Base-by-base conservation (phyloP, 2,113 vertebrate species). In the Paralichthys olivaceus region DNA sequence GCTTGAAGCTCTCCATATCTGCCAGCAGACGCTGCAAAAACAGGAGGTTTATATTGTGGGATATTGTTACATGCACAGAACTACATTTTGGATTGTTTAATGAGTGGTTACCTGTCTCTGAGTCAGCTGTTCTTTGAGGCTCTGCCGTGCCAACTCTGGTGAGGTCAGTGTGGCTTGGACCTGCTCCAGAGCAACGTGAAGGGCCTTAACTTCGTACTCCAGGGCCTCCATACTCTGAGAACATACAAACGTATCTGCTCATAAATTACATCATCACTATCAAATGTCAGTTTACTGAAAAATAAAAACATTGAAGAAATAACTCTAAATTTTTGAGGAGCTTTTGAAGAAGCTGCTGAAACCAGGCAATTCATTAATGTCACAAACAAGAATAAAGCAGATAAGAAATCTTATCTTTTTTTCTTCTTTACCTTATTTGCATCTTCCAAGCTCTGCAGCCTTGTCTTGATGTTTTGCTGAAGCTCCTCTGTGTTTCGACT, bases 1-100 rank as follows among this genome's bases (percentile, higher is more conserved):
- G 97, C 92, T 99, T 99, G 77, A 99, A 94, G 0, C 93, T 94
- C 90, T 99, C 97, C 96, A 99, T 98, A 84, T 98, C 96, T 0
- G 94, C 95, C 81, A 99, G 72, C 1, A 99, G 83, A 32, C 95
- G 96, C 98, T 99, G 92, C 1, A 60, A 43, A 69, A 53, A 63
- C 32, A 45, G 4, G 8, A 20, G 28, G 49, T 69, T 71, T 26
- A 67, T 4, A 71, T 45, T 15, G 13, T 15, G 2, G 7, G 37
- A 15, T 12, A 0, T 23, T 7, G 45, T 37, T 12, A 58, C 25
- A 49, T 40, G 14, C 54, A 67, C 45, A 54, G 11, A 19, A 25
- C 1, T n/a, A 23, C 3, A 43, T 47, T 4, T 40, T 32, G 2
- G 20, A 60, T 29, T 47, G 12, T 66, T 20, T 37, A 5, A 64